A percentile compares a stretch with the other conserved stretches of the same genome.
Conservation (phyloP, 1,140 invertebrate genomes). For the Aphidius ervi region DNA sequence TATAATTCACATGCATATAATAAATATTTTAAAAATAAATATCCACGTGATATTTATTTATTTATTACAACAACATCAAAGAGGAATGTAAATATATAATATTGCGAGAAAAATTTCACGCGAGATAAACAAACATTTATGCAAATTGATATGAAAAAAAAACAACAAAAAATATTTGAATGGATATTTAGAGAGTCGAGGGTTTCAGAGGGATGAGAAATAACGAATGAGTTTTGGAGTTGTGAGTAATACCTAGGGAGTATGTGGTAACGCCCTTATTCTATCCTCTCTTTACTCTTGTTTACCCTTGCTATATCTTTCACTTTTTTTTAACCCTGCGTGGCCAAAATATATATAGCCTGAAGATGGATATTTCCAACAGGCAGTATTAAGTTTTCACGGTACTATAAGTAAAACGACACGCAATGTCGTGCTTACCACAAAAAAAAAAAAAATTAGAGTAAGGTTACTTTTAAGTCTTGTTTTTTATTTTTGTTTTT, state of each 20-base stretch:
- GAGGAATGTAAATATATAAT: constrained; percentile 14
- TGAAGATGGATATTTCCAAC: constrained; percentile 17
- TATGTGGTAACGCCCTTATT: constrained; percentile 17
- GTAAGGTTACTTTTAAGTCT: too few relatives aligned
- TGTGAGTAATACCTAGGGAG: constrained; percentile 19
- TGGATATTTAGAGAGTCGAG: constrained; percentile 3
- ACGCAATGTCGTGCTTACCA: constrained; percentile 18
- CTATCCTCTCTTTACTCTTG: constrained; percentile 3
- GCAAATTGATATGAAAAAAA: constrained; percentile 19
- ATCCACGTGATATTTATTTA: neutral
- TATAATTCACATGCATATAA: too few relatives aligned
- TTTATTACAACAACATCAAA: constrained; percentile 4
- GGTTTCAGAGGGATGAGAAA: neutral
- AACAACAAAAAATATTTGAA: too few relatives aligned
- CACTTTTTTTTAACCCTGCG: too few relatives aligned
- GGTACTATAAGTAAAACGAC: constrained; percentile 15
- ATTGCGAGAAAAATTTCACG: constrained; percentile 10
- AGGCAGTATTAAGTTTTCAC: constrained; percentile 18
- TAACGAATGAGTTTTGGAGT: constrained; percentile 17
- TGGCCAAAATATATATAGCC: neutral
- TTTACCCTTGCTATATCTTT: too few relatives aligned
- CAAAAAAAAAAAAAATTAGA: neutral
- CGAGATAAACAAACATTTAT: constrained; percentile 30
- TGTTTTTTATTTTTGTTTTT: too few relatives aligned
- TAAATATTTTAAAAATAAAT: too few relatives aligned